These are phyloP conservation scores for Trichogramma evanescens DNA, from an alignment of 2,888 invertebrate genomes.

Conservation along the genomic window DNA sequence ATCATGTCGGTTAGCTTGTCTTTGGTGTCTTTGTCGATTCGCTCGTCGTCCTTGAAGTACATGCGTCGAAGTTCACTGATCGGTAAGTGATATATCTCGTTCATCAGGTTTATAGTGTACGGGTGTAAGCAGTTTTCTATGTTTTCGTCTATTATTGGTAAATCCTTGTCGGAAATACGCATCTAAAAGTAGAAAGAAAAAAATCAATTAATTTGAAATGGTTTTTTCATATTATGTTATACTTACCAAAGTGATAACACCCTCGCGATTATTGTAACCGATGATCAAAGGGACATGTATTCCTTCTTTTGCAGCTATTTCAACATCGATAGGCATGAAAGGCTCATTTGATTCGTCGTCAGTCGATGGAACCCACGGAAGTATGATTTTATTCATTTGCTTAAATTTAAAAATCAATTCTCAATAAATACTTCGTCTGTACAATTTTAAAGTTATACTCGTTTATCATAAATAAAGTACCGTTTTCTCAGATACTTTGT, in stretches of 20 bases:
- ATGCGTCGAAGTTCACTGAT: conserved; percentile 23
- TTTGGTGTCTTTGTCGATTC: conserved; percentile 10
- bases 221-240: background rate
- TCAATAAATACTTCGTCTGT: too few species aligned
- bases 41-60: conserved; percentile 27
- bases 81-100: conserved; percentile 18
- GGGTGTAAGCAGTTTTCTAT: conserved; percentile 9
- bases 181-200: conserved; percentile 4
- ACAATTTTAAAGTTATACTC: too few species aligned
- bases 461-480: too few species aligned
- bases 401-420: background rate
- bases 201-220: background rate
- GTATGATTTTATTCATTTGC: conserved; percentile 6
- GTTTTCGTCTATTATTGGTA: conserved; percentile 4
- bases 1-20: conserved; percentile 22
- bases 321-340: conserved; percentile 25
- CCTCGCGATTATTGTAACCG: conserved; percentile 30
- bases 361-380: conserved; percentile 26
- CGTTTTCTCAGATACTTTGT: background rate
- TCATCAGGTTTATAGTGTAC: conserved; percentile 13
- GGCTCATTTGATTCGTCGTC: conserved; percentile 31
- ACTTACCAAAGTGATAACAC: conserved; percentile 7
- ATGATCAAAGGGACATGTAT: conserved; percentile 30
- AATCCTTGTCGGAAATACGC: conserved; percentile 10
- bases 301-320: conserved; percentile 12